Conservation (phyloP, 2,797 vertebrate species). For the Trachurus trachurus region DNA sequence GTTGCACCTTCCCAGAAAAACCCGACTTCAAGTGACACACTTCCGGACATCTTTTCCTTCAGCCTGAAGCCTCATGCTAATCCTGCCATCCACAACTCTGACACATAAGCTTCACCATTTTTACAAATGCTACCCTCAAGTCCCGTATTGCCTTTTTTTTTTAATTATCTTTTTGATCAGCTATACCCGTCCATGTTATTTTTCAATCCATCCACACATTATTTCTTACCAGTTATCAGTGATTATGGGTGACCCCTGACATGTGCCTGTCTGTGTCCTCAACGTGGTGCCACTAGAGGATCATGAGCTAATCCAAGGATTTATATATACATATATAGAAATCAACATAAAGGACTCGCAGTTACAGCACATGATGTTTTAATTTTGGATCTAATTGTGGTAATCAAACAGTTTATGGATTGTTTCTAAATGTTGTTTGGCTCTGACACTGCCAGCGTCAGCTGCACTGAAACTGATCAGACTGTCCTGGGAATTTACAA, state of each 20-base stretch:
- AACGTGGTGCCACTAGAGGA: conserved; percentile 54
- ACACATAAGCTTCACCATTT: background rate
- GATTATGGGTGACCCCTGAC: background rate
- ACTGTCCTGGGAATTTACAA: background rate
- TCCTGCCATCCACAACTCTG: background rate
- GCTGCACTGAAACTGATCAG: background rate
- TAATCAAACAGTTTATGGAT: conserved; percentile 1
- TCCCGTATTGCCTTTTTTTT: background rate
- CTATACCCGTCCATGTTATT: background rate
- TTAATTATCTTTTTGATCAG: background rate
- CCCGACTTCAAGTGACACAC: conserved; percentile 92
- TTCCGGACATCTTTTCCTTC: background rate
- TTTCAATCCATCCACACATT: background rate
- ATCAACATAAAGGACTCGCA: conserved; percentile 6
- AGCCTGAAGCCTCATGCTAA: conserved; percentile 28
- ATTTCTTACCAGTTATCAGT: background rate
- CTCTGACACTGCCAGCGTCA: conserved; percentile 3
- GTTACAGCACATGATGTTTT: background rate
- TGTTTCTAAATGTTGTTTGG: conserved; percentile 15
- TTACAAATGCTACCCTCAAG: conserved; percentile 35
- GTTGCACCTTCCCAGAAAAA: conserved; percentile 97
- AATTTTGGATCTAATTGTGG: conserved; percentile 16
- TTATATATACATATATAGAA: background rate
- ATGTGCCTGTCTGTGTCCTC: conserved; percentile 30
- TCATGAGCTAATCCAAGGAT: conserved; percentile 3